Percentiles rank a stretch among this genome's conserved stretches.
Evolutionary conservation across 64 coral and sea anemone genomes (phyloP).

Genomic region (Pocillopora damicornis): DNA sequence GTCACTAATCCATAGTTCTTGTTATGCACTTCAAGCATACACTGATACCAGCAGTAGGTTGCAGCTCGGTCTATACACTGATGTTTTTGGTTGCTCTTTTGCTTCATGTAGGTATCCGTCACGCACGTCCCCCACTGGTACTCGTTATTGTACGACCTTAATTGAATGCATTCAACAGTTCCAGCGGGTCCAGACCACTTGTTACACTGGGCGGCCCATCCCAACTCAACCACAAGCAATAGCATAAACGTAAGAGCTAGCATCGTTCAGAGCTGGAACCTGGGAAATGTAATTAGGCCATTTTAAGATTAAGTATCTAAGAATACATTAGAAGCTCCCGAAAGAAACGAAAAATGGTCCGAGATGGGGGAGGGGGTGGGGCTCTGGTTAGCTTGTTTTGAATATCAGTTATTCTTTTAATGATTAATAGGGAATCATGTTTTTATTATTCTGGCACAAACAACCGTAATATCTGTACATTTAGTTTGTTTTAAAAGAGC

Average conservation of each 20-base stretch:
- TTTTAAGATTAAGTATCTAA: no score
- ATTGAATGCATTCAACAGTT: not conserved
- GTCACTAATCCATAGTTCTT: slow-evolving; percentile 20
- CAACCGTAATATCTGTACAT: no score
- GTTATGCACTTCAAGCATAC: slow-evolving; percentile 61
- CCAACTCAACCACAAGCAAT: not conserved
- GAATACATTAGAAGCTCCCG: no score
- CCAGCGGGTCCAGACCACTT: not conserved
- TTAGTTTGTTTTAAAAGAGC: no score
- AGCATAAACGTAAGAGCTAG: not conserved
- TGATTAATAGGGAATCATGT: no score
- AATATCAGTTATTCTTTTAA: no score
- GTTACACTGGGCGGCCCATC: not conserved
- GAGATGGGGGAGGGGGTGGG: no score
- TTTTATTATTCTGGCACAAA: no score
- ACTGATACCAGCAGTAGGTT: slow-evolving; percentile 69
- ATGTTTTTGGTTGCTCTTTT: slow-evolving; percentile 59
- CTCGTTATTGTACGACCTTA: not conserved
- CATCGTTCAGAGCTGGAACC: not conserved
- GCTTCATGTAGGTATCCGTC: slow-evolving; percentile 62
- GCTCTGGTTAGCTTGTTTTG: no score
- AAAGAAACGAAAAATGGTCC: no score
- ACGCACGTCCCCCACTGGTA: slow-evolving; percentile 73
- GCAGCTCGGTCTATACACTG: not conserved
- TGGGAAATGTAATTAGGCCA: not conserved